Evolutionary conservation across 2,888 invertebrate species (phyloP), one percentile per base, ranked within the genome.

Genomic region (Gibbula magus): DNA sequence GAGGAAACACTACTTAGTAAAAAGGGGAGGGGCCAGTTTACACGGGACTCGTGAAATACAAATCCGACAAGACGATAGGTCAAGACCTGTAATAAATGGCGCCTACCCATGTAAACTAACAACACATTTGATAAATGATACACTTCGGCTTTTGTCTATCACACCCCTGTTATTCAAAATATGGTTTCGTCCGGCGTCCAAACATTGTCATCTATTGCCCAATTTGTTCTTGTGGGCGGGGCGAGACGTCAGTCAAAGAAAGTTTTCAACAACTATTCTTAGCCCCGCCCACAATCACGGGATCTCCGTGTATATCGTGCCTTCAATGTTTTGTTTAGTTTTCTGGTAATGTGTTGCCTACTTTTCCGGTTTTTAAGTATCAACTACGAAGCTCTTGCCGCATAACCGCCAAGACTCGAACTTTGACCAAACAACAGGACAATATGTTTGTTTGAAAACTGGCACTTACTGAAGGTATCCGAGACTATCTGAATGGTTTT

Each of bases 81-180:
- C 70, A 70, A n/a, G 32, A 35, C 35, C 32, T 35, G 35, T 70
- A 39, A 70, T 70, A 35, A 70, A 70, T 70, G 70, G 70, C 39
- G 35, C 35, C 70, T 70, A 70, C 39, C 70, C 70, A 70, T 70
- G 70, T 70, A 32, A 29, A 20, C 35, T 61, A 20, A 32, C 39
- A 29, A 35, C 32, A 20, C 13, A n/a, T 35, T 20, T 70, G 70
- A 70, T 70, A 35, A 35, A 70, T 70, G 70, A 70, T 35, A 39
- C 35, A 32, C 35, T 70, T 4, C 35, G 39, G 35, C 35, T 35
- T 70, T 29, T 29, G n/a, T 35, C n/a, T 35, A 20, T 70, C 70
- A 32, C 39, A 70, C 70, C 61, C 61, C 61, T 22, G 61, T 29
- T 29, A 61, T 29, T 61, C 29, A 25, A 61, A 61, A 61, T 61